Conservation (phyloP, 2,113 vertebrate species). For the Heliornis fulica region DNA sequence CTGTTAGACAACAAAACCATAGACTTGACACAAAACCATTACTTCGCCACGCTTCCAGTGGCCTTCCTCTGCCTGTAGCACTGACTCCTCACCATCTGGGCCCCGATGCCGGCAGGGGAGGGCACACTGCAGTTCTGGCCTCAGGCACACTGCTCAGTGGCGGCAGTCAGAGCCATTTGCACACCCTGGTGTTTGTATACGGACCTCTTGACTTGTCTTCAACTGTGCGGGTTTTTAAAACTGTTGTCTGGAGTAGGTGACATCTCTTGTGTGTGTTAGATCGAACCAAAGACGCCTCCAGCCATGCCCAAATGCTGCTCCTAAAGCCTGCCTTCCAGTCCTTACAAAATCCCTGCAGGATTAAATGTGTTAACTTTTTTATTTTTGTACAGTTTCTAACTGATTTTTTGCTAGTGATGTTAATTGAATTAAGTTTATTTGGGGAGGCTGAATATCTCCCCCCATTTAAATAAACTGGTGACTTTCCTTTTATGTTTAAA, state of each 20-base stretch:
- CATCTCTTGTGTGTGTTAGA: slow-evolving; percentile 89
- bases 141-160: background rate
- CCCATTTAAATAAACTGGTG: slow-evolving; percentile 78
- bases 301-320: slow-evolving; percentile 98
- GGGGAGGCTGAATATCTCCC: slow-evolving; percentile 73
- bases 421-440: slow-evolving; percentile 89
- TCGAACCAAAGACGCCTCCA: slow-evolving; percentile 99
- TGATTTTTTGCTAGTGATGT: slow-evolving; percentile 89
- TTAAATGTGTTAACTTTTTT: slow-evolving; percentile 82
- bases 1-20: background rate
- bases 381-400: slow-evolving; percentile 94
- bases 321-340: slow-evolving; percentile 95
- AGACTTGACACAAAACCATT: background rate
- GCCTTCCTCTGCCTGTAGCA: slow-evolving; percentile 52
- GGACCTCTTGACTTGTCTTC: slow-evolving; percentile 70
- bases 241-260: slow-evolving; percentile 82
- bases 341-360: slow-evolving; percentile 93
- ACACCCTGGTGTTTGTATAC: slow-evolving; percentile 67
- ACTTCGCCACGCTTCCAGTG: background rate
- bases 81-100: background rate
- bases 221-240: slow-evolving; percentile 70
- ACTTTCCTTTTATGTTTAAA: slow-evolving; percentile 81
- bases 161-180: slow-evolving; percentile 20
- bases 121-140: background rate
- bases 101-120: background rate